Conservation (phyloP, 2,113 vertebrate species). For the Accipiter cooperii region DNA sequence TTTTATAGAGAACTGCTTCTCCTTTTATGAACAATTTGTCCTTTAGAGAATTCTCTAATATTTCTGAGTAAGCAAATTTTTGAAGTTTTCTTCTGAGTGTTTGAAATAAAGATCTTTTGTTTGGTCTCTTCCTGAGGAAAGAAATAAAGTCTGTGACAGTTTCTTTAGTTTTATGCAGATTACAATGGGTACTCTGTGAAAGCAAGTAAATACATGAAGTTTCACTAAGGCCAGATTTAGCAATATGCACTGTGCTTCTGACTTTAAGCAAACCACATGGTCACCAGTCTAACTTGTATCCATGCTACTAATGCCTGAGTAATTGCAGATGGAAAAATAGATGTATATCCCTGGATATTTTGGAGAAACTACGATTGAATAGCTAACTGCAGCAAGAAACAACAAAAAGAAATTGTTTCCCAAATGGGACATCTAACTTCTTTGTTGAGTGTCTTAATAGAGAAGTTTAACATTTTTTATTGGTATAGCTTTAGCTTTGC, state of each 20-base stretch:
- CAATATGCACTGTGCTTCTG: not conserved
- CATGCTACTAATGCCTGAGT: not conserved
- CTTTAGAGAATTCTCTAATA: conserved; percentile 41
- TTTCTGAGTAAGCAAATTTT: conserved; percentile 39
- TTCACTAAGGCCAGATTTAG: not conserved
- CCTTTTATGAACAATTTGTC: conserved; percentile 58
- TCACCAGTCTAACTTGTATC: not conserved
- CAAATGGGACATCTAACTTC: not conserved
- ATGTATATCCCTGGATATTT: not conserved
- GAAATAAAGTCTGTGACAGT: not conserved
- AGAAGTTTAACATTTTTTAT: not conserved
- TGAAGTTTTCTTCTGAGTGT: not conserved
- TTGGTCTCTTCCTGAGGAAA: not conserved
- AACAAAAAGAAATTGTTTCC: not conserved
- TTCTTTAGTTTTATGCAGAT: not conserved
- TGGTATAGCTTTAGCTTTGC: not conserved
- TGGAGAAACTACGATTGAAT: not conserved
- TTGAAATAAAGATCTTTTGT: not conserved
- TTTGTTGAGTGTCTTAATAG: not conserved
- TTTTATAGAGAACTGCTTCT: conserved; percentile 45
- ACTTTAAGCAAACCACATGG: not conserved
- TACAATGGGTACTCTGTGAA: not conserved
- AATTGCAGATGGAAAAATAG: not conserved
- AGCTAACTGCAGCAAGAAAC: not conserved
- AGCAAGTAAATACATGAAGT: not conserved